Percentiles rank a stretch among this genome's conserved stretches.
Evolutionary conservation across 2,888 invertebrate species (phyloP).

Genomic region (Terebella lapidaria): DNA sequence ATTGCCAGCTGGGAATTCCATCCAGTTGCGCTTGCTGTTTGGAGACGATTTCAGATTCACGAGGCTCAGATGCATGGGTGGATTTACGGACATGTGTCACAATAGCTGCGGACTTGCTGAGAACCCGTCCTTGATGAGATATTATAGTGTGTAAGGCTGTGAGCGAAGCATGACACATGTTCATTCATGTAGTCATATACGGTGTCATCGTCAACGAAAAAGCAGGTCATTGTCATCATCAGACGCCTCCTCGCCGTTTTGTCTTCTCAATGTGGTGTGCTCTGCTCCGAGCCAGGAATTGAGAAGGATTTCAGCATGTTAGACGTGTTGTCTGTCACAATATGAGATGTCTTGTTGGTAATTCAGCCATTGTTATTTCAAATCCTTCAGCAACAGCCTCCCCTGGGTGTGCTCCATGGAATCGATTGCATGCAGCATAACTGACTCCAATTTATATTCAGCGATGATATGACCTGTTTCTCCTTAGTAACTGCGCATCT

Average conservation of each 20-base stretch:
- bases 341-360: background rate
- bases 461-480: background rate
- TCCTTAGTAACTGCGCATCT: background rate
- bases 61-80: too few relatives aligned
- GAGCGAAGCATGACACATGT: background rate
- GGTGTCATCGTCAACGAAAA: background rate
- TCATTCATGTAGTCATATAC: background rate
- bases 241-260: too few relatives aligned
- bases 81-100: too few relatives aligned
- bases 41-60: too few relatives aligned
- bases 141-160: too few relatives aligned
- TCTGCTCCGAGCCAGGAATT: background rate
- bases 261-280: background rate
- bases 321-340: background rate
- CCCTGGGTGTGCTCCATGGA: background rate
- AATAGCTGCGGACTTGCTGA: background rate
- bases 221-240: background rate
- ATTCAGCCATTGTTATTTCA: background rate
- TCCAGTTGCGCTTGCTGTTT: too few relatives aligned
- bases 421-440: background rate
- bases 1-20: too few relatives aligned
- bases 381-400: background rate
- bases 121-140: background rate
- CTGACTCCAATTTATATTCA: background rate
- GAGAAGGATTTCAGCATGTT: background rate